Evolutionary conservation across 2,888 invertebrate genomes (phyloP).

Genomic region (Oligia strigilis): DNA sequence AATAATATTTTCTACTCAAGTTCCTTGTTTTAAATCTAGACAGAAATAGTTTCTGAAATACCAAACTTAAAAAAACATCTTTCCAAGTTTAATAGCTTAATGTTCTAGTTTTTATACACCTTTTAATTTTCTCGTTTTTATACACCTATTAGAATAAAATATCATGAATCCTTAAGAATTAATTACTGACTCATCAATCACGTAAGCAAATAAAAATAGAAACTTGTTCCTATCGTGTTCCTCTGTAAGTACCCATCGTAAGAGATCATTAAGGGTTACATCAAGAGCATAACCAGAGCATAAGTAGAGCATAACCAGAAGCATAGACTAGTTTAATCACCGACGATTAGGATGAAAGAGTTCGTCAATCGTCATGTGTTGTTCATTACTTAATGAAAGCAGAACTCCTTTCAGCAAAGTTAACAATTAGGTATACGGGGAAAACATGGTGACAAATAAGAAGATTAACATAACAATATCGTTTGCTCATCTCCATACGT

Average conservation of each 20-base stretch:
- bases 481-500: conserved; percentile 13
- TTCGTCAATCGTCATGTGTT: conserved; percentile 1
- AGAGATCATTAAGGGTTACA: conserved; percentile 22
- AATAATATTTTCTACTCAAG: background rate
- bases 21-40: background rate
- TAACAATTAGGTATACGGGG: conserved; percentile 18
- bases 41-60: background rate
- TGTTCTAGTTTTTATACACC: too few species aligned
- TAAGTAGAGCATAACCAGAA: background rate
- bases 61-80: background rate
- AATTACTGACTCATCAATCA: background rate
- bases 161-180: background rate
- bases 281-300: background rate
- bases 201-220: conserved; percentile 10
- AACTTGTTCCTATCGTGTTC: background rate
- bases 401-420: conserved; percentile 24
- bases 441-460: conserved; percentile 31
- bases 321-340: conserved; percentile 15
- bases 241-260: background rate
- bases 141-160: background rate
- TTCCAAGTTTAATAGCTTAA: conserved; percentile 7
- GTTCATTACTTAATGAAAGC: conserved; percentile 18
- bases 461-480: conserved; percentile 31
- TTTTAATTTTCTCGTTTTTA: background rate
- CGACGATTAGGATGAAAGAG: conserved; percentile 31